A percentile compares a stretch with the other conserved stretches of the same genome.
Conservation (phyloP, 2,888 invertebrate genomes). For the Aelia acuminata region DNA sequence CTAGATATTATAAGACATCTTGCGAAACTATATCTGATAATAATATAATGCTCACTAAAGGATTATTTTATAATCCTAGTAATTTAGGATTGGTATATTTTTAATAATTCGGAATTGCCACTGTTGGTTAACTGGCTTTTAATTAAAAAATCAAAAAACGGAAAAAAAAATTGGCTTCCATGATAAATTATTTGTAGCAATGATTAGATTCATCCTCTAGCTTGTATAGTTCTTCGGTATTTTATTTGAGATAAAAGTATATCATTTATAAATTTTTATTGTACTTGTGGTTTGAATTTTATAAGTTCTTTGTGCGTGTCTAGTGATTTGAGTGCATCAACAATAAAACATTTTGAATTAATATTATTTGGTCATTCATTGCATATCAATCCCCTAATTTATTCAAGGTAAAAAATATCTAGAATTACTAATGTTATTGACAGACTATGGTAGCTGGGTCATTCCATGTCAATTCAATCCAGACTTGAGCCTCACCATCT, state of each 20-base stretch:
- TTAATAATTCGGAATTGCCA: slow-evolving; percentile 2
- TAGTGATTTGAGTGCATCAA: background rate
- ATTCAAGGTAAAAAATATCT: no score
- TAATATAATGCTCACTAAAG: slow-evolving; percentile 10
- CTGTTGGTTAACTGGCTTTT: background rate
- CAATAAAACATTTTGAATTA: background rate
- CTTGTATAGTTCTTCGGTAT: background rate
- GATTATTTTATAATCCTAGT: no score
- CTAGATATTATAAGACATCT: background rate
- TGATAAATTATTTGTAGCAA: background rate
- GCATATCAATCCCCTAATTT: background rate
- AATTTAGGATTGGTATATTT: no score
- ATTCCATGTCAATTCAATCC: no score
- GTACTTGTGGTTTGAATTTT: background rate
- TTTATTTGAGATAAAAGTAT: background rate
- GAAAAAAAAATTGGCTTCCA: background rate
- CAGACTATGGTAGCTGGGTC: no score
- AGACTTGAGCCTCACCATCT: no score
- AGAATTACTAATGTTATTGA: no score
- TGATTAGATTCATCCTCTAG: background rate
- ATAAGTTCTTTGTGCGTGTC: background rate
- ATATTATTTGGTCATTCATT: background rate
- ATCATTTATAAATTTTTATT: background rate
- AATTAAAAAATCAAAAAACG: background rate
- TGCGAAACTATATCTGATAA: background rate